Conservation (phyloP, 2,797 vertebrate species). For the Enteromius paludinosus region DNA sequence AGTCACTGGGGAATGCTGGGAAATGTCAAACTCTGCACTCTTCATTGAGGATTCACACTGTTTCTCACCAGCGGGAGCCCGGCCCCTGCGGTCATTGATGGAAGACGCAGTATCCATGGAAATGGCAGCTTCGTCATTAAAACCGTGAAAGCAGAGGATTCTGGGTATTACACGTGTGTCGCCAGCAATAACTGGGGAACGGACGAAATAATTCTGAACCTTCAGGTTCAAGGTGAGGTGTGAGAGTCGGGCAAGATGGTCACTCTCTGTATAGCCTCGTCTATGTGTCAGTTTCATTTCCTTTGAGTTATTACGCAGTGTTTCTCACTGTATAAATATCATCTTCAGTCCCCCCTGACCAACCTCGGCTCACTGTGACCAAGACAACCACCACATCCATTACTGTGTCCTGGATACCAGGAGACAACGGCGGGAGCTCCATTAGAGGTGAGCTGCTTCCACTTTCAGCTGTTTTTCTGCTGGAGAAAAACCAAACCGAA, state of each 20-base stretch:
- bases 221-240: conserved; percentile 93
- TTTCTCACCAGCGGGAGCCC: conserved; percentile 89
- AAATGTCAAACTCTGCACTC: conserved; percentile 43
- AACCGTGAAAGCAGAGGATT: conserved; percentile 96
- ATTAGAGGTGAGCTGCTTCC: conserved; percentile 86
- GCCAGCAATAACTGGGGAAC: conserved; percentile 96
- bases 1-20: conserved; percentile 28
- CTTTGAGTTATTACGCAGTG: background rate
- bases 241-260: background rate
- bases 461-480: background rate
- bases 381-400: conserved; percentile 97
- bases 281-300: background rate
- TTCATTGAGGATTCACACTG: conserved; percentile 31
- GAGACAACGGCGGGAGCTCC: conserved; percentile 96
- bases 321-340: conserved; percentile 35
- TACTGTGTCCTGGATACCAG: conserved; percentile 96
- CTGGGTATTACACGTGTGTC: conserved; percentile 94
- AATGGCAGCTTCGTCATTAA: conserved; percentile 96
- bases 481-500: background rate
- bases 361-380: conserved; percentile 96
- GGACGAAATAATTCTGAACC: conserved; percentile 92
- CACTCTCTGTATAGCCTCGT: background rate
- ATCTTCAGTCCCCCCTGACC: conserved; percentile 92
- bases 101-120: conserved; percentile 90
- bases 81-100: conserved; percentile 91